A percentile compares a stretch with the other conserved stretches of the same genome.
phyloP scores from a whole-genome alignment of 2,797 vertebrate species.

The Salmo trutta region DNA sequence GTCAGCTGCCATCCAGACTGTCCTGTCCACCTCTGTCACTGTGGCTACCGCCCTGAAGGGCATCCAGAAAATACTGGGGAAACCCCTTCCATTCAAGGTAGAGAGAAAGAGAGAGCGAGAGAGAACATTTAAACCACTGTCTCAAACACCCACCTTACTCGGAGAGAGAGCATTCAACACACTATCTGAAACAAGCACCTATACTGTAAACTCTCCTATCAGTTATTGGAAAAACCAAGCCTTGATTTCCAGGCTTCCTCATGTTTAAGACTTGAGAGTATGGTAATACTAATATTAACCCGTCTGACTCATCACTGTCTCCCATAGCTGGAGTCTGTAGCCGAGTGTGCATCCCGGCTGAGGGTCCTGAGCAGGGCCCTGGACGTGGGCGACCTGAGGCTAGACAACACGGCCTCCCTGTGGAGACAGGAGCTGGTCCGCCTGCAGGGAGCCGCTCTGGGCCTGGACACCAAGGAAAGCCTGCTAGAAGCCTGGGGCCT shows the following conservation, averaged over 20 bases:
- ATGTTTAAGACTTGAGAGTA: background rate
- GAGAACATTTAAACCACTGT: background rate
- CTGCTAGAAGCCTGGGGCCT: constrained; percentile 86
- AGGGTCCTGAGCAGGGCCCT: constrained; percentile 78
- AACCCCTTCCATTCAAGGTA: constrained; percentile 95
- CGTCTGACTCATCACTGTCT: background rate
- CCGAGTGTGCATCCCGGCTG: constrained; percentile 83
- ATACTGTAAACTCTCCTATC: too few relatives aligned
- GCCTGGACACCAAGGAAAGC: constrained; percentile 81
- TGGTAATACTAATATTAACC: background rate
- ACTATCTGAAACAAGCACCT: too few relatives aligned
- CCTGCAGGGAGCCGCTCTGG: constrained; percentile 78
- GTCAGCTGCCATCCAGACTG: constrained; percentile 85
- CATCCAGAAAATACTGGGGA: constrained; percentile 89
- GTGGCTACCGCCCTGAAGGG: constrained; percentile 80
- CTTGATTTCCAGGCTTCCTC: background rate
- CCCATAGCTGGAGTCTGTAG: constrained; percentile 81
- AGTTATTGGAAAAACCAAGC: background rate
- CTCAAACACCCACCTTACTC: background rate
- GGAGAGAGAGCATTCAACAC: too few relatives aligned
- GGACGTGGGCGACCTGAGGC: constrained; percentile 70
- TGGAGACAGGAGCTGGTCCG: constrained; percentile 78
- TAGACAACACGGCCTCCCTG: constrained; percentile 62
- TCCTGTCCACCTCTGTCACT: constrained; percentile 77
- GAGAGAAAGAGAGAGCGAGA: background rate